These are phyloP conservation scores for Idaea dimidiata DNA, from an alignment of 2,888 invertebrate species.

Conservation along the genomic window DNA sequence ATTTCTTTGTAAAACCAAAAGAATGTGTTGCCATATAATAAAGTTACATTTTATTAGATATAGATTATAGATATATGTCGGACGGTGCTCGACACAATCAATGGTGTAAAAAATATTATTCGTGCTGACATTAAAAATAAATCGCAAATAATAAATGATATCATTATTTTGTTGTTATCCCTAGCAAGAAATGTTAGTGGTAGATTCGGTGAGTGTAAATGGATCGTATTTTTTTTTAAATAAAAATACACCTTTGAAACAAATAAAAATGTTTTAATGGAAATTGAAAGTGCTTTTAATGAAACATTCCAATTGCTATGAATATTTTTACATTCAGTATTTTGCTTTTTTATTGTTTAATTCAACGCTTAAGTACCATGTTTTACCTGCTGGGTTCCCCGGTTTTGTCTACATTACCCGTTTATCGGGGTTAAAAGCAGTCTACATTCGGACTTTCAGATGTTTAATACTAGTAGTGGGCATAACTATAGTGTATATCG, in stretches of 20 bases:
- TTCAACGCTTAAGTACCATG: not conserved
- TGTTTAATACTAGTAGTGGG: no score
- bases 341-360: not conserved
- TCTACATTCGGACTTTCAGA: no score
- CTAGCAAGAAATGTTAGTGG: conserved; percentile 55
- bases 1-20: conserved; percentile 55
- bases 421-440: not conserved
- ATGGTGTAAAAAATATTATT: conserved; percentile 39
- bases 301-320: conserved; percentile 51
- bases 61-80: conserved; percentile 35
- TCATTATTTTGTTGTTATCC: conserved; percentile 61
- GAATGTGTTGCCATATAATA: conserved; percentile 72
- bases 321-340: conserved; percentile 5
- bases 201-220: conserved; percentile 30
- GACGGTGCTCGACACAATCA: conserved; percentile 69
- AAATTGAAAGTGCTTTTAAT: conserved; percentile 42
- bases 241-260: not conserved
- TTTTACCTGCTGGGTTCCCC: not conserved
- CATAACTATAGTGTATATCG: not conserved
- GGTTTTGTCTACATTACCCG: not conserved
- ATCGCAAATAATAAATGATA: conserved; percentile 40
- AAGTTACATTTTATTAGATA: conserved; percentile 37
- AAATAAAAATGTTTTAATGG: no score
- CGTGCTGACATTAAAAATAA: conserved; percentile 45
- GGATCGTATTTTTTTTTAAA: not conserved